A percentile compares a stretch with the other conserved stretches of the same genome.
phyloP scores from a whole-genome alignment of 37 sponge, comb jelly and placozoan species.

The Ephydatia muelleri region DNA sequence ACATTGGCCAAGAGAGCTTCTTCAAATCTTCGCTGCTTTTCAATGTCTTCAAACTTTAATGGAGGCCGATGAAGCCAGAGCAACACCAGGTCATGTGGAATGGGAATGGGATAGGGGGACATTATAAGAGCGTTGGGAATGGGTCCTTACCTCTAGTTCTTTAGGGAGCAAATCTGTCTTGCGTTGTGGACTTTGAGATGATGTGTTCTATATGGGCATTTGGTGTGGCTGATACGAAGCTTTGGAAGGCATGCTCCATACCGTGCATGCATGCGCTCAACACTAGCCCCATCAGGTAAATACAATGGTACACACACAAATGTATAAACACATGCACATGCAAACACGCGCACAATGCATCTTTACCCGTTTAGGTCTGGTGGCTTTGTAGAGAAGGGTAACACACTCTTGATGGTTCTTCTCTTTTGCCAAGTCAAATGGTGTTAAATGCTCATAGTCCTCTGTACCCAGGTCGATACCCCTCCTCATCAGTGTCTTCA shows the following conservation, averaged over 20 bases:
- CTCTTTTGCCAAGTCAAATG: slow-evolving; percentile 76
- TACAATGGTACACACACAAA: slow-evolving; percentile 9
- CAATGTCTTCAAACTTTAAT: slow-evolving; percentile 2
- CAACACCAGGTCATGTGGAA: neutral
- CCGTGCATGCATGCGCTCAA: neutral
- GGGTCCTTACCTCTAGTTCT: neutral
- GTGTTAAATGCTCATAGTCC: slow-evolving; percentile 68
- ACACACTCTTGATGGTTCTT: slow-evolving; percentile 70
- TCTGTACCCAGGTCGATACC: slow-evolving; percentile 45
- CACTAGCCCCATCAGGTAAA: no score
- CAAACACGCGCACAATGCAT: slow-evolving; percentile 8
- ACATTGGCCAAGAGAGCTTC: slow-evolving; percentile 47
- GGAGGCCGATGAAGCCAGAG: neutral
- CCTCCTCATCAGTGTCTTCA: slow-evolving; percentile 42
- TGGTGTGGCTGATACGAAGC: no score
- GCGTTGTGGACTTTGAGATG: neutral
- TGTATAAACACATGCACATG: slow-evolving; percentile 1
- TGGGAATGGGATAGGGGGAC: neutral
- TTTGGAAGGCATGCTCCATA: neutral
- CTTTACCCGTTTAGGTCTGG: slow-evolving; percentile 8
- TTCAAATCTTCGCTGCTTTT: slow-evolving; percentile 67
- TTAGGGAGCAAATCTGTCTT: neutral
- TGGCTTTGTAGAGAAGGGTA: slow-evolving; percentile 45
- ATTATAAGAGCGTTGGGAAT: no score
- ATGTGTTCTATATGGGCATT: neutral